Evolutionary conservation across 2,113 vertebrate genomes (phyloP).

Genomic region (Hiodon alosoides): DNA sequence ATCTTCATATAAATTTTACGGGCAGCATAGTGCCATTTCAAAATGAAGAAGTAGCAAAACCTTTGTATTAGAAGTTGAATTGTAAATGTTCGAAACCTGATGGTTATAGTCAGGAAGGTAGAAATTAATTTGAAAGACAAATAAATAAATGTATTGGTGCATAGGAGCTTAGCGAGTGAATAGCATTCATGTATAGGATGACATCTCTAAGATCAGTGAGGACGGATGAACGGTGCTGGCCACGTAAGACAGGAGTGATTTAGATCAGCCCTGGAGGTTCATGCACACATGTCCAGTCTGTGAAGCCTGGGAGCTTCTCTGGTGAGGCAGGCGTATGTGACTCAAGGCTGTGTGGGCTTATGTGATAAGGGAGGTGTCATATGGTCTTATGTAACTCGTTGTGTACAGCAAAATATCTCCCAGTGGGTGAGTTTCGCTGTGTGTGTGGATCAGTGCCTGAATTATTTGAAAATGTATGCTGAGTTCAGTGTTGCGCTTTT

Average conservation of each 20-base stretch:
- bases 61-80: too few relatives aligned
- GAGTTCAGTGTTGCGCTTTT: too few relatives aligned
- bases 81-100: too few relatives aligned
- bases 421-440: conserved; percentile 17
- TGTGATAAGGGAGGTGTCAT: not conserved
- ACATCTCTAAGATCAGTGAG: not conserved
- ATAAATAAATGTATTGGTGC: too few relatives aligned
- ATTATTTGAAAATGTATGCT: too few relatives aligned
- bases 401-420: conserved; percentile 18
- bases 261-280: not conserved
- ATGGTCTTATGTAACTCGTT: conserved; percentile 13
- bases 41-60: too few relatives aligned
- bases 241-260: not conserved
- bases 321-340: not conserved
- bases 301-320: not conserved
- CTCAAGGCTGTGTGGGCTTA: conserved; percentile 18
- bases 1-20: too few relatives aligned
- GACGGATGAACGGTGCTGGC: too few relatives aligned
- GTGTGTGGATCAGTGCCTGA: conserved; percentile 22
- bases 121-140: too few relatives aligned
- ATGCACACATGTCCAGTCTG: not conserved
- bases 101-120: too few relatives aligned
- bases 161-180: too few relatives aligned
- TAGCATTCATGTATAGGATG: not conserved
- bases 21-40: too few relatives aligned